Evolutionary conservation across 2,888 invertebrate genomes (phyloP).

Genomic region (Caenorhabditis macrosperma): DNA sequence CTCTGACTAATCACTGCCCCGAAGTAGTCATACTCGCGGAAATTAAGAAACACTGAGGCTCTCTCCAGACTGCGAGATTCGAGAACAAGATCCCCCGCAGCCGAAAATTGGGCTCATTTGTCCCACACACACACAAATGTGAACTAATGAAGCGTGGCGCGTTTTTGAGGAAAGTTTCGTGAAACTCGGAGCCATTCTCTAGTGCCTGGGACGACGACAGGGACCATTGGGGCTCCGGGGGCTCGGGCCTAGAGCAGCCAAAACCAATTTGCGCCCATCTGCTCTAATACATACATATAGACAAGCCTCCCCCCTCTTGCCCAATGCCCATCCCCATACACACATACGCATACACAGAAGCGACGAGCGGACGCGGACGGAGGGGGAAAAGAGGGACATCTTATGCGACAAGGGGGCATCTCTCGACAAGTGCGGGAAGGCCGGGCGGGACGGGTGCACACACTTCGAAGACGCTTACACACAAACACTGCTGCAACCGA

Average conservation of each 20-base stretch:
- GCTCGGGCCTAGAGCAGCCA: conserved; percentile 52
- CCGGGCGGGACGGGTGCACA: conserved; percentile 39
- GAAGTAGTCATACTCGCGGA: conserved; percentile 7
- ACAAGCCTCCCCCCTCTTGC: conserved; percentile 30
- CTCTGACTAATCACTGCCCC: conserved; percentile 20
- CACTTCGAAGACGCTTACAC: conserved; percentile 39
- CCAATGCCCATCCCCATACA: conserved; percentile 52
- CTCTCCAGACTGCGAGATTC: not conserved
- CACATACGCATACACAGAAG: conserved; percentile 56
- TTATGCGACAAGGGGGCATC: conserved; percentile 56
- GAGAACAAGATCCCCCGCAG: not conserved
- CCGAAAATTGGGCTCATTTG: conserved; percentile 29
- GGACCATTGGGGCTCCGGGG: conserved; percentile 43
- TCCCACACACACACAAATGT: not conserved
- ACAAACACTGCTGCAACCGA: conserved; percentile 34
- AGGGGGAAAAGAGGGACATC: conserved; percentile 37
- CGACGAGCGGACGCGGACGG: conserved; percentile 14
- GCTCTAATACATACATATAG: conserved; percentile 63
- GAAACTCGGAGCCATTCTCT: conserved; percentile 2
- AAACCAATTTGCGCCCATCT: conserved; percentile 63
- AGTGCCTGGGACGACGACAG: conserved; percentile 2
- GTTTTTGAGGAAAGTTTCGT: not conserved
- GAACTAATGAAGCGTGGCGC: not conserved
- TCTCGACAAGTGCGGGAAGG: conserved; percentile 55
- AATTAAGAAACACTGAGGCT: not conserved